phyloP scores from a whole-genome alignment of 2,113 vertebrate species.

The Mormyrus lacerda region DNA sequence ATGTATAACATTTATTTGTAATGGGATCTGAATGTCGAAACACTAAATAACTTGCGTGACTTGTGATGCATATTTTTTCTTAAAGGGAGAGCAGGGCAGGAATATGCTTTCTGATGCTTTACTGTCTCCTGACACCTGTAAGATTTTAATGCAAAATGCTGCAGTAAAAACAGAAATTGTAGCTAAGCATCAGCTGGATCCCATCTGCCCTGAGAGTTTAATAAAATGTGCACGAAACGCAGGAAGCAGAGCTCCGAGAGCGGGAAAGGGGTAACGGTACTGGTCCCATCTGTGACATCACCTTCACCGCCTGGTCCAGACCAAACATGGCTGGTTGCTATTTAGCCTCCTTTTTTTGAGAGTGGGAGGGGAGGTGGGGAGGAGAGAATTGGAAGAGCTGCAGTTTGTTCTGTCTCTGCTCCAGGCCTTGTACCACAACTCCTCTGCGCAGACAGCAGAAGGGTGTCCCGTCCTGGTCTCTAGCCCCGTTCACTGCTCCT shows the following conservation, averaged over 20 bases:
- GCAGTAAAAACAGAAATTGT: neutral
- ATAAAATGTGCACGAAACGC: conserved; percentile 20
- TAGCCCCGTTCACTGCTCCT: conserved; percentile 21
- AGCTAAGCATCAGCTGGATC: neutral
- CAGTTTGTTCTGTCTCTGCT: conserved; percentile 56
- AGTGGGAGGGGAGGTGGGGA: conserved; percentile 51
- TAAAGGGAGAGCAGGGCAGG: neutral
- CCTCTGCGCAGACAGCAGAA: conserved; percentile 48
- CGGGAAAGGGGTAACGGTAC: conserved; percentile 35
- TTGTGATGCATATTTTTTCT: neutral
- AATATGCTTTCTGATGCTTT: neutral
- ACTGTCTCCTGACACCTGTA: neutral
- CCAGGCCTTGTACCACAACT: conserved; percentile 51
- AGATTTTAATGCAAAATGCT: neutral
- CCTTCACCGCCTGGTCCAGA: conserved; percentile 46
- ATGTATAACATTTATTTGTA: neutral
- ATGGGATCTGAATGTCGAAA: neutral
- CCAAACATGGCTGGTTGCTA: conserved; percentile 61
- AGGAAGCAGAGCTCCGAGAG: conserved; percentile 25
- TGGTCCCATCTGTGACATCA: conserved; percentile 52
- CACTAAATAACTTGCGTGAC: neutral
- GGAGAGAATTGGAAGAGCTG: conserved; percentile 41
- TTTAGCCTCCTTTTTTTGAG: conserved; percentile 45
- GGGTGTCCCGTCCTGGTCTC: conserved; percentile 36
- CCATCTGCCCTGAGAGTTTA: neutral